Conservation (phyloP, 2,797 vertebrate species). For the Lepidocolaptes lacrymiger region DNA sequence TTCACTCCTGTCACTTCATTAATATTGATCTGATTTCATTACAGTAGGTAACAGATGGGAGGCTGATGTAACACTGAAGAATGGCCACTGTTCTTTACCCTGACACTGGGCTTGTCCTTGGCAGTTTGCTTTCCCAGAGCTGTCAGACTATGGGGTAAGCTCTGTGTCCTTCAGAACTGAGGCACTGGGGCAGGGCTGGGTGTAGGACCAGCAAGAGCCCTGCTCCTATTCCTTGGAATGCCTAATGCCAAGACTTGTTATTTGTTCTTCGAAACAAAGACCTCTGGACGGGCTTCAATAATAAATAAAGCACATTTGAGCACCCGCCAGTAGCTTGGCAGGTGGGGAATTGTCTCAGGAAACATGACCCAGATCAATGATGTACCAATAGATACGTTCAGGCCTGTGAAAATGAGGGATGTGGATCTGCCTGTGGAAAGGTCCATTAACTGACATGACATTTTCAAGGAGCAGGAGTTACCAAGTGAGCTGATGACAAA, state of each 20-base stretch:
- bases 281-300: not conserved
- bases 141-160: not conserved
- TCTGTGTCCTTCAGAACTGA: not conserved
- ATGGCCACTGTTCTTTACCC: not conserved
- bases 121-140: not conserved
- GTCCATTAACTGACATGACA: not conserved
- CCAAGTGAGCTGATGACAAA: not conserved
- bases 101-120: not conserved
- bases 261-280: constrained; percentile 15
- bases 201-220: not conserved
- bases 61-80: not conserved
- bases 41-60: not conserved
- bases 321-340: not conserved
- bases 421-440: not conserved
- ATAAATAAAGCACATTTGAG: not conserved
- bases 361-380: not conserved
- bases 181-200: not conserved
- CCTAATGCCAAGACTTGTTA: not conserved
- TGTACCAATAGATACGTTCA: not conserved
- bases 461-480: constrained; percentile 19
- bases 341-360: not conserved
- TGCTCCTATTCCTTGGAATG: not conserved
- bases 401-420: not conserved
- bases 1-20: constrained; percentile 26
- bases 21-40: constrained; percentile 31